Percentiles rank a stretch among this genome's conserved stretches.
Conservation (phyloP, 2,888 invertebrate species). For the Teinopalpus imperialis region DNA sequence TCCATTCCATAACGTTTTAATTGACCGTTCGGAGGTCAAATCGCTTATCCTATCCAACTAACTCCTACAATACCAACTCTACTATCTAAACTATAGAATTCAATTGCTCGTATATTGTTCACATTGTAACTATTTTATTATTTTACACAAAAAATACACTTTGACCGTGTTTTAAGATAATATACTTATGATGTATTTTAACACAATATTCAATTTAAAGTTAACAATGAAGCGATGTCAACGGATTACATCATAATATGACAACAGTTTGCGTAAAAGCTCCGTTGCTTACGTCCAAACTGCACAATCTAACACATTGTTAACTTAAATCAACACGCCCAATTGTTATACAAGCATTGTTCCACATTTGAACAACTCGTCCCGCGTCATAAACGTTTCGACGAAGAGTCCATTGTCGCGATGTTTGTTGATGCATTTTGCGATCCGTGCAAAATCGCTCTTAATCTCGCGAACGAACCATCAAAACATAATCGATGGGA, state of each 20-base stretch:
- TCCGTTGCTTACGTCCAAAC: constrained; percentile 50
- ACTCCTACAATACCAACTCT: constrained; percentile 19
- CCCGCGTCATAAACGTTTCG: constrained; percentile 67
- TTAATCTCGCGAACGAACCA: constrained; percentile 68
- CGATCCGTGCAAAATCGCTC: constrained; percentile 56
- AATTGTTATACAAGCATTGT: constrained; percentile 80
- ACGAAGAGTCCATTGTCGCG: constrained; percentile 73
- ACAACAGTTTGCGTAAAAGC: constrained; percentile 53
- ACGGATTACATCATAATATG: constrained; percentile 1
- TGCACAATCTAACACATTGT: constrained; percentile 64
- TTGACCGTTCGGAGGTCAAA: constrained; percentile 78
- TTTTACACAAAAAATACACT: too few relatives aligned
- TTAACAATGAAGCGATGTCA: too few relatives aligned
- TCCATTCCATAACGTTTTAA: constrained; percentile 68
- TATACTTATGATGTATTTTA: too few relatives aligned
- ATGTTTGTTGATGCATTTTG: constrained; percentile 70
- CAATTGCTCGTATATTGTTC: background rate
- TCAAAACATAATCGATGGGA: constrained; percentile 56
- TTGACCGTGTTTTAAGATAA: too few relatives aligned
- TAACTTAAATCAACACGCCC: constrained; percentile 60
- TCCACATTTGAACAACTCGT: constrained; percentile 65
- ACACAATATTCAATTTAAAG: too few relatives aligned
- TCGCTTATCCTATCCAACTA: constrained; percentile 63
- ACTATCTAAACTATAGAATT: constrained; percentile 5
- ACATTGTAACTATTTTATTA: too few relatives aligned